Evolutionary conservation across 2,797 vertebrate species (phyloP).

Genomic region (Periophthalmus magnuspinnatus): DNA sequence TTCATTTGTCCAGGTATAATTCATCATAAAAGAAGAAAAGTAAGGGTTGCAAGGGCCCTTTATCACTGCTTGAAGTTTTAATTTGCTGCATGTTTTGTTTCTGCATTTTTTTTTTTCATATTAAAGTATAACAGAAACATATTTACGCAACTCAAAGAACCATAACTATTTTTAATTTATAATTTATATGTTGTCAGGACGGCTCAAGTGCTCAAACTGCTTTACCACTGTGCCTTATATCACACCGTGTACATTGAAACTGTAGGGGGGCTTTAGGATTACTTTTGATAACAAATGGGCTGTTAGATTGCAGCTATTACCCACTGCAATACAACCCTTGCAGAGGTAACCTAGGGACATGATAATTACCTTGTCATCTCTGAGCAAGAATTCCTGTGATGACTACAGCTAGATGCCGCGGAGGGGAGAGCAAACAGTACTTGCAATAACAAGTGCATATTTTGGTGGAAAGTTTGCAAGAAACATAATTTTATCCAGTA

Average conservation of each 20-base stretch:
- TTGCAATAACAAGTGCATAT: neutral
- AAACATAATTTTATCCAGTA: constrained; percentile 11
- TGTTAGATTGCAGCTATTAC: constrained; percentile 26
- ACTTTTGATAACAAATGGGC: constrained; percentile 14
- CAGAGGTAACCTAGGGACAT: constrained; percentile 11
- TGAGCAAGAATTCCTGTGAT: constrained; percentile 26
- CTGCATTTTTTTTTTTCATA: too few species aligned
- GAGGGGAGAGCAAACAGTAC: constrained; percentile 16
- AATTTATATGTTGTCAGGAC: too few species aligned
- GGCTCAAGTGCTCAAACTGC: neutral
- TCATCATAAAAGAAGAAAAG: too few species aligned
- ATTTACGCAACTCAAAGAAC: too few species aligned
- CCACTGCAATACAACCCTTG: constrained; percentile 21
- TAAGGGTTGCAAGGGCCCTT: too few species aligned
- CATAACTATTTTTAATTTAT: too few species aligned
- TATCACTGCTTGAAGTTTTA: too few species aligned
- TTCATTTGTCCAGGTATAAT: too few species aligned
- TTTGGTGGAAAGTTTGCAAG: constrained; percentile 6
- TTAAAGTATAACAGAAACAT: neutral
- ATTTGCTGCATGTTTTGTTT: too few species aligned
- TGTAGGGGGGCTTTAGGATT: constrained; percentile 4
- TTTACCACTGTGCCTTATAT: neutral
- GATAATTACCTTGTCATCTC: constrained; percentile 43
- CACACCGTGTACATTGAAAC: neutral
- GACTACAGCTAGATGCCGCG: constrained; percentile 16